These are phyloP conservation scores for Hycleus phaleratus DNA, from an alignment of 1,140 invertebrate species.

Conservation along the genomic window DNA sequence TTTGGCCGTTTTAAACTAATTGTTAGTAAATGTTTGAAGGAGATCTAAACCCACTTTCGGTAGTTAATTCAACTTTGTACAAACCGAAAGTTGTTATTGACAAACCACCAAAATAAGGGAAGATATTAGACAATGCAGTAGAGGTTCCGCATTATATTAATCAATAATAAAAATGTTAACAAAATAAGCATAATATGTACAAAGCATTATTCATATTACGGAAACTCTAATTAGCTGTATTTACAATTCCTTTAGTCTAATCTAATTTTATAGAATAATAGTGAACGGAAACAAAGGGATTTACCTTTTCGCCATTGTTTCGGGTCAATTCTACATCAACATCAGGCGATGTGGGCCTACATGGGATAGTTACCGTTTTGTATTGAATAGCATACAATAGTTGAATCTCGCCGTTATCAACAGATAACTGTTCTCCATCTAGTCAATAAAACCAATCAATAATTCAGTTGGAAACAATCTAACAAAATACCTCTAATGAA, in stretches of 20 bases:
- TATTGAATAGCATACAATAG: conserved; percentile 39
- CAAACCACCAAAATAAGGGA: not conserved
- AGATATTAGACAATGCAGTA: not conserved
- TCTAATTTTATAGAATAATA: too few relatives aligned
- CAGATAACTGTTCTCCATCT: conserved; percentile 50
- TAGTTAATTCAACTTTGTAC: conserved; percentile 7
- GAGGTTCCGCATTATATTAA: not conserved
- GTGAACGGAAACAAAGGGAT: not conserved
- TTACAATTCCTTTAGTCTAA: too few relatives aligned
- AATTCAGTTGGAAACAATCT: not conserved
- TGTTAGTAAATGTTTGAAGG: conserved; percentile 6
- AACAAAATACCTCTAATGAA: conserved; percentile 54
- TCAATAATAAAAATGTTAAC: too few relatives aligned
- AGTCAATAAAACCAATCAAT: conserved; percentile 17
- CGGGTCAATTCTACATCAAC: conserved; percentile 48
- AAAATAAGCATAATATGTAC: too few relatives aligned
- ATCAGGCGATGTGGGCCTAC: conserved; percentile 59
- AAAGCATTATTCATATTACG: too few relatives aligned
- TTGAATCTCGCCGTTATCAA: conserved; percentile 29
- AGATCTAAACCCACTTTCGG: conserved; percentile 6
- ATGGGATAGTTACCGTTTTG: conserved; percentile 50
- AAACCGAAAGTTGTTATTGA: conserved; percentile 8
- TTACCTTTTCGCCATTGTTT: conserved; percentile 35
- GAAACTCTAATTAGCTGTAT: too few relatives aligned
- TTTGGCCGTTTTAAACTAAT: conserved; percentile 1